Evolutionary conservation across 2,113 vertebrate genomes (phyloP).

Genomic region (Varanus komodoensis): DNA sequence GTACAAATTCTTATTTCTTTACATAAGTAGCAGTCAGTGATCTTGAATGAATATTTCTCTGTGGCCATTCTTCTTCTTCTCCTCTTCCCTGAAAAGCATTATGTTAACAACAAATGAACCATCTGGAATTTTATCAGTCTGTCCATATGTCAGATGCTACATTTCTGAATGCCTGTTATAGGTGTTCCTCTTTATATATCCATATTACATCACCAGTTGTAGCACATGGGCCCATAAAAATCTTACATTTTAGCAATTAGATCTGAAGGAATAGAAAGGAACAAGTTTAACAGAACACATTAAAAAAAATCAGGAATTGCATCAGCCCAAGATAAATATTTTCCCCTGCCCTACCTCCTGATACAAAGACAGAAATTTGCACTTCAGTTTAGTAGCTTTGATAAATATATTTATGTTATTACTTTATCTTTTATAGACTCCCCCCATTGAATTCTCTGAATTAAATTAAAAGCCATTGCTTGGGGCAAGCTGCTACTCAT

Average conservation of each 20-base stretch:
- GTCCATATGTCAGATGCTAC: background rate
- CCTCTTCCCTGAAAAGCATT: background rate
- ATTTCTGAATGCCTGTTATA: slow-evolving; percentile 46
- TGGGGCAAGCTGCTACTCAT: slow-evolving; percentile 58
- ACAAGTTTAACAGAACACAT: slow-evolving; percentile 15
- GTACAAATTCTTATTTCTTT: background rate
- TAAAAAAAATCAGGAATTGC: slow-evolving; percentile 36
- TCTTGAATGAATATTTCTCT: slow-evolving; percentile 10
- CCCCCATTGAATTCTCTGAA: slow-evolving; percentile 61
- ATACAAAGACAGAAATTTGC: slow-evolving; percentile 20
- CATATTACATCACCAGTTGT: background rate
- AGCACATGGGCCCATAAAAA: slow-evolving; percentile 5
- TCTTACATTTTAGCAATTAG: slow-evolving; percentile 45
- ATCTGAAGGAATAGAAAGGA: slow-evolving; percentile 26
- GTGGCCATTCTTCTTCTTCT: background rate
- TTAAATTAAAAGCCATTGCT: slow-evolving; percentile 61
- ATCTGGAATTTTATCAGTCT: slow-evolving; percentile 12
- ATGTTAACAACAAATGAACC: slow-evolving; percentile 27
- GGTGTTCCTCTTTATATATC: slow-evolving; percentile 35
- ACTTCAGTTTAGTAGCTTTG: slow-evolving; percentile 30
- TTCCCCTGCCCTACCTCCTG: background rate
- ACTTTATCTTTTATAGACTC: slow-evolving; percentile 45
- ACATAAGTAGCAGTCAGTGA: accelerated
- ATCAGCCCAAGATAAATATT: background rate
- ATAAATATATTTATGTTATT: slow-evolving; percentile 57